Percentiles rank a stretch among this genome's conserved stretches.
Conservation (phyloP, 2,797 vertebrate species). For the Neostethus bicornis region DNA sequence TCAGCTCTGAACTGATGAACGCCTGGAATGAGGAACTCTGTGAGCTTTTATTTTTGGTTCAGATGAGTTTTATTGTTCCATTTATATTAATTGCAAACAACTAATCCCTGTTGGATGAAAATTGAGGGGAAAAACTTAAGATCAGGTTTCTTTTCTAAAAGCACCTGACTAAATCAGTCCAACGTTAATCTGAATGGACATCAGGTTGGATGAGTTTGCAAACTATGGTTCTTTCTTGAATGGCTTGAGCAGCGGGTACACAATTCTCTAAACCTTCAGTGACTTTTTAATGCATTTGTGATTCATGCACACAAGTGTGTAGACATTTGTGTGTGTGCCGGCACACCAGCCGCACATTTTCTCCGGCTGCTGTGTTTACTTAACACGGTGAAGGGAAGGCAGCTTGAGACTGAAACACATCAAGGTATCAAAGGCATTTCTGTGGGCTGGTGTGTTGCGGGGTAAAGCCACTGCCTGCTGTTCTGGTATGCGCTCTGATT, state of each 20-base stretch:
- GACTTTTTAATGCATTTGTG: constrained; percentile 57
- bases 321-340: constrained; percentile 35
- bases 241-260: constrained; percentile 44
- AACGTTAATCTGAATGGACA: constrained; percentile 24
- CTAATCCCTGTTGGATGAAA: too few relatives aligned
- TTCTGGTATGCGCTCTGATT: constrained; percentile 78
- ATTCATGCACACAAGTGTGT: constrained; percentile 48
- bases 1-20: constrained; percentile 47
- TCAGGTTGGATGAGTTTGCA: constrained; percentile 27
- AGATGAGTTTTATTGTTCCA: constrained; percentile 37
- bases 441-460: constrained; percentile 72
- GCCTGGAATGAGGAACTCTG: constrained; percentile 45
- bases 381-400: constrained; percentile 64
- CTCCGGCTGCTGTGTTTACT: constrained; percentile 70
- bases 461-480: constrained; percentile 78
- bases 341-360: constrained; percentile 49
- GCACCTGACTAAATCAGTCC: constrained; percentile 16
- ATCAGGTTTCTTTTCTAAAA: constrained; percentile 7
- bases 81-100: constrained; percentile 40
- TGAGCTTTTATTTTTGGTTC: constrained; percentile 37
- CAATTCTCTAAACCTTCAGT: constrained; percentile 52
- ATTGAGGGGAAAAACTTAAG: constrained; percentile 11
- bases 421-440: constrained; percentile 79
- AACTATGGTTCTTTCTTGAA: constrained; percentile 22
- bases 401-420: constrained; percentile 69